phyloP scores from a whole-genome alignment of 2,797 vertebrate species.

The Masticophis lateralis region DNA sequence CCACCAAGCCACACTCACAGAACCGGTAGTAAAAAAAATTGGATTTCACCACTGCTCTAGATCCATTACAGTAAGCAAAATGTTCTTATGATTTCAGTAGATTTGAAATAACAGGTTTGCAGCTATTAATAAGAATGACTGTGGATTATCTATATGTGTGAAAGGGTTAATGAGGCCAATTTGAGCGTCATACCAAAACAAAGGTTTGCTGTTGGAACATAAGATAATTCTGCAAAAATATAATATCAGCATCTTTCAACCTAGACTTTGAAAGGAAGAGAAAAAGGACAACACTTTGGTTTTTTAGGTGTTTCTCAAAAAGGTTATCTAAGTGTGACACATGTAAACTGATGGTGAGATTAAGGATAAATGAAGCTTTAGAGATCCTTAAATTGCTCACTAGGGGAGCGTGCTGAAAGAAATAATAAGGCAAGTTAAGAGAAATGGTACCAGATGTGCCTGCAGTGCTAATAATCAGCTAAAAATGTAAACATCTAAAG shows the following conservation, averaged over 20 bases:
- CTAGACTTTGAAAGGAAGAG: background rate
- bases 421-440: constrained; percentile 60
- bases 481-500: constrained; percentile 65
- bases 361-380: constrained; percentile 30
- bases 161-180: constrained; percentile 4
- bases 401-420: constrained; percentile 48
- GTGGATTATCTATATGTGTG: background rate
- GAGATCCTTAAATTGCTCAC: constrained; percentile 53
- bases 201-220: constrained; percentile 20
- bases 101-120: background rate
- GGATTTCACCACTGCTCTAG: no score
- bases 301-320: constrained; percentile 44
- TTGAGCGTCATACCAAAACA: constrained; percentile 34
- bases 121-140: background rate
- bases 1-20: no score
- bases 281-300: constrained; percentile 31
- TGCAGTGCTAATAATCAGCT: constrained; percentile 64
- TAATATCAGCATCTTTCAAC: constrained; percentile 24
- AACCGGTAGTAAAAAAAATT: no score
- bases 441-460: constrained; percentile 72
- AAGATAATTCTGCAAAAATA: constrained; percentile 30
- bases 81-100: background rate
- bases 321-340: constrained; percentile 44
- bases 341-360: constrained; percentile 8
- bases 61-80: background rate